A percentile compares a stretch with the other conserved stretches of the same genome.
Evolutionary conservation across 2,797 vertebrate species (phyloP).

Genomic region (Lithobates sylvaticus): DNA sequence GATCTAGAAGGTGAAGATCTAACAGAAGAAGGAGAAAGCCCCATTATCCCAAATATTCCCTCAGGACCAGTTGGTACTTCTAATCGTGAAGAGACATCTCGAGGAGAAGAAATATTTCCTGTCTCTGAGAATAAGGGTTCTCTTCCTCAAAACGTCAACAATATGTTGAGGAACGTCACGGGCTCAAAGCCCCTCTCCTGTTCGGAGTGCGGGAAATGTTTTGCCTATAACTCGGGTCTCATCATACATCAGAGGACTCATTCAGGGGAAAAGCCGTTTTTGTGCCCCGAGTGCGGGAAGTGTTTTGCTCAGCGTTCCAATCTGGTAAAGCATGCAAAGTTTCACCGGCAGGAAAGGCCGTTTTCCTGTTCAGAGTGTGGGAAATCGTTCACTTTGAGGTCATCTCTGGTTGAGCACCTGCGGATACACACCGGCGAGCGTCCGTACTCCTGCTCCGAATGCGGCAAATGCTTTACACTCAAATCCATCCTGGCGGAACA

Average conservation of each 20-base stretch:
- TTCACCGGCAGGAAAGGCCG: background rate
- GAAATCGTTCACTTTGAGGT: slow-evolving; percentile 64
- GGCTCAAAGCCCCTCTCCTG: background rate
- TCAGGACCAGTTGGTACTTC: background rate
- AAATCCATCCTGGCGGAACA: background rate
- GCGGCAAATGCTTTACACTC: background rate
- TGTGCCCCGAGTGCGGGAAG: background rate
- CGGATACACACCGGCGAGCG: slow-evolving; percentile 61
- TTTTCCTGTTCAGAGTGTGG: slow-evolving; percentile 65
- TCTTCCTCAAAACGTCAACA: background rate
- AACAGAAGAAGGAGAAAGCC: background rate
- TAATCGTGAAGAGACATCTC: background rate
- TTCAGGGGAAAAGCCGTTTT: background rate
- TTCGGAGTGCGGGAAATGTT: background rate
- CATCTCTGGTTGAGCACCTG: slow-evolving; percentile 66
- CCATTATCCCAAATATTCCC: background rate
- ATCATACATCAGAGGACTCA: background rate
- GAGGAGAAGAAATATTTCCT: background rate
- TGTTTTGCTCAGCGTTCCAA: background rate
- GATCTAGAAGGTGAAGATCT: background rate
- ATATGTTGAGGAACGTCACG: background rate
- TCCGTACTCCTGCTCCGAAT: background rate
- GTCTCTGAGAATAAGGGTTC: background rate
- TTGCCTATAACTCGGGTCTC: background rate
- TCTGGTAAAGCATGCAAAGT: background rate